phyloP scores from a whole-genome alignment of 2,888 invertebrate genomes.

The Tetragnatha montana region DNA sequence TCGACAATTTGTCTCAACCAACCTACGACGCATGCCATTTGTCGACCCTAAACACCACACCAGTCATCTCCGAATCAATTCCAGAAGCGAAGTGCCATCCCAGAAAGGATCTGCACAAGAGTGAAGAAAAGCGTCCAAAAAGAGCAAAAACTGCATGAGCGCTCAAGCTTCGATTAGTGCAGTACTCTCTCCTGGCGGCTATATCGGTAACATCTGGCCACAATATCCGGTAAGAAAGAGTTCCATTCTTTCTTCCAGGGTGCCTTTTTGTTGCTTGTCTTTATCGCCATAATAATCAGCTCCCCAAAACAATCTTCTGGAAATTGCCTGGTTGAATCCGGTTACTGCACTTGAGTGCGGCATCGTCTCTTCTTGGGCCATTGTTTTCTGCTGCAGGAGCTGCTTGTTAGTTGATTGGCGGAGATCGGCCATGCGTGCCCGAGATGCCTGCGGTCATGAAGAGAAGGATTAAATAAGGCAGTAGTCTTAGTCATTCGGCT shows the following conservation, averaged over 20 bases:
- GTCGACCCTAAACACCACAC: background rate
- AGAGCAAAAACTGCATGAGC: conserved; percentile 38
- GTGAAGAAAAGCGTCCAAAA: conserved; percentile 33
- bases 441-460: conserved; percentile 25
- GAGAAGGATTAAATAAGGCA: conserved; percentile 38
- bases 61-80: background rate
- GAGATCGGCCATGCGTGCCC: conserved; percentile 29
- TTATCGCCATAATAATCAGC: conserved; percentile 20
- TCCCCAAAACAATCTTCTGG: conserved; percentile 33
- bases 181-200: conserved; percentile 2
- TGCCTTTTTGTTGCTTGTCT: background rate
- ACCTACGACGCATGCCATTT: background rate
- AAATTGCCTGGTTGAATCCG: conserved; percentile 31
- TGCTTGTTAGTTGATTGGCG: conserved; percentile 34
- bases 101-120: conserved; percentile 44
- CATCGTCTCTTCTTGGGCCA: conserved; percentile 17
- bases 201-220: conserved; percentile 46
- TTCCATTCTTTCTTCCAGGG: conserved; percentile 33
- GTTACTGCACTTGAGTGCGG: conserved; percentile 12
- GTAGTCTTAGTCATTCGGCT: background rate
- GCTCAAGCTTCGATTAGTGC: conserved; percentile 18
- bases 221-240: conserved; percentile 47
- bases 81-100: background rate
- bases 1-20: too few relatives aligned
- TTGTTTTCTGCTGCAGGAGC: conserved; percentile 29